Base-by-base conservation (phyloP, 2,113 vertebrate genomes). In the Syngnathus typhle region DNA sequence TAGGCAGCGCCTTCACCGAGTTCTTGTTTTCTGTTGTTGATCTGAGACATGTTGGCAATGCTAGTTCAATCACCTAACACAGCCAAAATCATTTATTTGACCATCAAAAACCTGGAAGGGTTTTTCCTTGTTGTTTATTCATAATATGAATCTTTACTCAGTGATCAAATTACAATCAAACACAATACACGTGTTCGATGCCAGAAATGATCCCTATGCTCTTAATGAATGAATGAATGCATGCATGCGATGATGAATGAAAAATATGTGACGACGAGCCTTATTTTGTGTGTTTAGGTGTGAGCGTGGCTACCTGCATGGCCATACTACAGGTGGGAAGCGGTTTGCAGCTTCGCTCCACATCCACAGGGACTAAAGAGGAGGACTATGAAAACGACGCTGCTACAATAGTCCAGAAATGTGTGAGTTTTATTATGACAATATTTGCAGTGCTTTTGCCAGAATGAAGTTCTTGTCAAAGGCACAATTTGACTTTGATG, bases 401-500 rank as follows among this genome's bases (percentile, higher is more conserved):
- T 15, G 96, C 96, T 84, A 98, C 96, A 27, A 99, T 99, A 68
- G 97, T 99, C 63, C 96, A 98, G 90, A 99, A 99, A 95, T 99
- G 97, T 87, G 96, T 99, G 90, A 90, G 96, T 93, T 65, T 69
- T 59, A 68, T 65, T 7, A 69, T 11, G 72, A 44, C 5, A 60
- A 55, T 10, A 32, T 60, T 43, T 1, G 41, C 59, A 1, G 19
- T 38, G 12, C 10, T 43, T 55, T 44, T 44, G 19, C 37, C 70
- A 0, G 10, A 43, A 16, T 46, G n/a, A 63, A 16, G 3, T 16
- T 23, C 7, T 21, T 46, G 38, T 61, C 11, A 61, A n/a, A 11
- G 13, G 12, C 11, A 4, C 9, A 21, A 38, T 67, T 62, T 8
- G n/a, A 16, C 27, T 60, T 1, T 38, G 23, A 32, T 32, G 27